These are phyloP conservation scores for Zeus faber DNA, from an alignment of 2,113 vertebrate species.

Conservation along the genomic window DNA sequence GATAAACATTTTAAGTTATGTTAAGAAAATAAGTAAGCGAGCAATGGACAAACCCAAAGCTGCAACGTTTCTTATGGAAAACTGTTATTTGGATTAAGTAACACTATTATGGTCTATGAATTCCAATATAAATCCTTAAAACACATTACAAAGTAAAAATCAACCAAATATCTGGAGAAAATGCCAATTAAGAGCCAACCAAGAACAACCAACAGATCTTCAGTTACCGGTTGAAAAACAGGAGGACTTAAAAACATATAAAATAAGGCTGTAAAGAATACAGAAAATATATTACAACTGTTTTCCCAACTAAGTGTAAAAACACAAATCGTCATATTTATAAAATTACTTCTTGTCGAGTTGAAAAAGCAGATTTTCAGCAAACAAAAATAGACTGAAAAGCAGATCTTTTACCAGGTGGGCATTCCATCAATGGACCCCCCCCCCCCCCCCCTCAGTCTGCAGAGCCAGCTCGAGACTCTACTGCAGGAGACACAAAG, in stretches of 20 bases:
- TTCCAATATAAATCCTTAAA: neutral
- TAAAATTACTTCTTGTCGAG: neutral
- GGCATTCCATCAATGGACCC: neutral
- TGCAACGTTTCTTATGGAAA: too few species aligned
- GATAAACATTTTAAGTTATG: too few species aligned
- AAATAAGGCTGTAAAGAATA: neutral
- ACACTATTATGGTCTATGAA: too few species aligned
- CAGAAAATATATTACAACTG: neutral
- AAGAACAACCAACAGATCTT: too few species aligned
- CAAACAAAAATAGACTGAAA: neutral
- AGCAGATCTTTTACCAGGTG: neutral
- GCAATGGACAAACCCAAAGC: too few species aligned
- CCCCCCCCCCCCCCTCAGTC: neutral
- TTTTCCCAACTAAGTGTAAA: neutral
- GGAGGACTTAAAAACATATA: neutral
- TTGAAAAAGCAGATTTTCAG: too few species aligned
- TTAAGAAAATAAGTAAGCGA: too few species aligned
- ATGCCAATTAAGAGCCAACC: too few species aligned
- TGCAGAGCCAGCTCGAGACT: neutral
- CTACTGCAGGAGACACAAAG: neutral
- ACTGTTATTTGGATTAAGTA: too few species aligned
- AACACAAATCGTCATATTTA: too few species aligned
- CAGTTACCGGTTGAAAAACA: too few species aligned
- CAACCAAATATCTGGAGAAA: neutral
- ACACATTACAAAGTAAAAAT: neutral